A percentile compares a stretch with the other conserved stretches of the same genome.
Evolutionary conservation across 2,113 vertebrate species (phyloP).

Genomic region (Pluvianellus socialis): DNA sequence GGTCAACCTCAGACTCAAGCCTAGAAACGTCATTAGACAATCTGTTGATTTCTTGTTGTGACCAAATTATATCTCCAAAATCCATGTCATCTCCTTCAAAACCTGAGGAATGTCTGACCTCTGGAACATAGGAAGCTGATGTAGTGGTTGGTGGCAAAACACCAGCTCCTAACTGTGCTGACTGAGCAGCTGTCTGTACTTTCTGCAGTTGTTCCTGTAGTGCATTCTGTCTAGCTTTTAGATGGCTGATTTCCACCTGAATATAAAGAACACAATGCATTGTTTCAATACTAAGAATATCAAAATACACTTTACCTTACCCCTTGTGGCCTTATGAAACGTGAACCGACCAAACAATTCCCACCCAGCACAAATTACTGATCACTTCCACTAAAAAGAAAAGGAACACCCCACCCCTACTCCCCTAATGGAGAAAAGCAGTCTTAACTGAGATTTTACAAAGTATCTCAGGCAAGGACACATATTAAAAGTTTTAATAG

Average conservation of each 20-base stretch:
- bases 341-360: background rate
- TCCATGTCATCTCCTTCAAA: constrained; percentile 93
- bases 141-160: constrained; percentile 66
- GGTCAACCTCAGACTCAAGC: constrained; percentile 87
- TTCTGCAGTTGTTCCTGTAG: constrained; percentile 92
- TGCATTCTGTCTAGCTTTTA: constrained; percentile 90
- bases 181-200: constrained; percentile 79
- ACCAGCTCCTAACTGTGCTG: constrained; percentile 42
- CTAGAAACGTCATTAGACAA: constrained; percentile 87
- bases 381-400: background rate
- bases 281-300: background rate
- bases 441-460: background rate
- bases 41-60: constrained; percentile 95
- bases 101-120: constrained; percentile 69
- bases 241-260: constrained; percentile 94
- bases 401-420: background rate
- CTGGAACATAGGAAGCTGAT: constrained; percentile 72
- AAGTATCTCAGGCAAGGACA: background rate
- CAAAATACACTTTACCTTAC: background rate
- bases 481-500: background rate
- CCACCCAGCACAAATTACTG: background rate
- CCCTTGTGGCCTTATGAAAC: background rate
- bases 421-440: background rate
- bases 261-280: background rate
- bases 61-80: constrained; percentile 91